A percentile compares a stretch with the other conserved stretches of the same genome.
These are phyloP conservation scores for Drosophila elegans DNA, from an alignment of 1,140 invertebrate species.

Conservation along the genomic window DNA sequence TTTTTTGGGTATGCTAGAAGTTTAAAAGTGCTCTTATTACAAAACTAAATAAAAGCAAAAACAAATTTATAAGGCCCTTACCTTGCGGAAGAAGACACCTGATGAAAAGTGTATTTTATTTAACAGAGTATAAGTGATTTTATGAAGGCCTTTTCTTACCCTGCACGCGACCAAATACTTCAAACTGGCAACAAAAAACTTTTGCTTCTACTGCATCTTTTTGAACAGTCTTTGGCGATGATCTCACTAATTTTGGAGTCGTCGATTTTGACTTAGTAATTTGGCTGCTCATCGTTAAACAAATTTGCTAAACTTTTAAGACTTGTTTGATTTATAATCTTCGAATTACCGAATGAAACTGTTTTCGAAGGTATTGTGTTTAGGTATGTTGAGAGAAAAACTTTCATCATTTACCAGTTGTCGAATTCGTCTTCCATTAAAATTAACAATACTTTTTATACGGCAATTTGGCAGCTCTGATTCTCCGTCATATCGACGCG, in stretches of 20 bases:
- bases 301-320: not conserved
- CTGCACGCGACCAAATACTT: slow-evolving; percentile 58
- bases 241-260: not conserved
- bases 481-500: slow-evolving; percentile 8
- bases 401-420: not conserved
- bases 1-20: slow-evolving; percentile 46
- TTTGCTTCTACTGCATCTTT: not conserved
- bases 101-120: not conserved
- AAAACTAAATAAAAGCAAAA: too few species aligned
- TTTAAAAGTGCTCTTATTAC: too few species aligned
- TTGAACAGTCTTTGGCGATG: not conserved
- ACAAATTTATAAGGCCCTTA: slow-evolving; percentile 2
- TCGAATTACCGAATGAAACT: not conserved
- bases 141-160: slow-evolving; percentile 20
- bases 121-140: not conserved
- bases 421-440: not conserved
- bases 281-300: slow-evolving; percentile 45
- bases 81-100: slow-evolving; percentile 64
- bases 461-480: slow-evolving; percentile 24
- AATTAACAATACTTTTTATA: slow-evolving; percentile 41
- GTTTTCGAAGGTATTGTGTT: not conserved
- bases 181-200: slow-evolving; percentile 53
- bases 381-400: not conserved
- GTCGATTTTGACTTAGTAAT: slow-evolving; percentile 42
- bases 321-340: not conserved